Percentiles rank a stretch among this genome's conserved stretches.
These are phyloP conservation scores for Chirona hameri DNA, from an alignment of 2,888 invertebrate species.

Conservation along the genomic window DNA sequence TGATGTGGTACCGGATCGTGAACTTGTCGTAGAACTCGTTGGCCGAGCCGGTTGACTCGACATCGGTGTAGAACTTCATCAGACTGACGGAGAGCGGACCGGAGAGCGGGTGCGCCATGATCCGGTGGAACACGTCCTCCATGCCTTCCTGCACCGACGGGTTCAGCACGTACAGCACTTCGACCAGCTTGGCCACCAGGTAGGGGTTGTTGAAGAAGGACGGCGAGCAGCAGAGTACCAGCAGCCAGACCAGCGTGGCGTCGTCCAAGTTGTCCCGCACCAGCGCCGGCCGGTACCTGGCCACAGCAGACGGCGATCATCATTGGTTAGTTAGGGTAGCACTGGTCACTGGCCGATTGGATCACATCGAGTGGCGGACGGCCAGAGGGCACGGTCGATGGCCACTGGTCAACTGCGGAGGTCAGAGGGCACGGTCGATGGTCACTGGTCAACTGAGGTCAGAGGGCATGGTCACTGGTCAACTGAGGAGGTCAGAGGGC, in stretches of 20 bases:
- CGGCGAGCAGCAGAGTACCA: conserved; percentile 84
- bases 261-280: conserved; percentile 74
- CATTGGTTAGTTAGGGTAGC: no score
- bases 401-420: no score
- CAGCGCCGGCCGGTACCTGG: conserved; percentile 69
- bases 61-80: conserved; percentile 98
- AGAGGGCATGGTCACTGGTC: no score
- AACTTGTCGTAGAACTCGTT: conserved; percentile 99
- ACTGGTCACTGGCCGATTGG: no score
- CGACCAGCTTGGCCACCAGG: conserved; percentile 91
- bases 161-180: conserved; percentile 61
- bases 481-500: no score
- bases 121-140: conserved; percentile 37
- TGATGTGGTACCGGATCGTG: conserved; percentile 96
- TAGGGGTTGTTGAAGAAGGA: conserved; percentile 94
- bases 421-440: no score
- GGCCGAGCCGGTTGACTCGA: conserved; percentile 95
- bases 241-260: conserved; percentile 78
- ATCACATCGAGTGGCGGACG: no score
- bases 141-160: conserved; percentile 50
- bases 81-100: conserved; percentile 79
- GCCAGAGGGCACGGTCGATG: no score
- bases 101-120: conserved; percentile 83
- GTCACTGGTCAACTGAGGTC: no score
- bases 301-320: conserved; percentile 40